Conservation (phyloP, 1,140 invertebrate genomes). For the Drosophila mauritiana region DNA sequence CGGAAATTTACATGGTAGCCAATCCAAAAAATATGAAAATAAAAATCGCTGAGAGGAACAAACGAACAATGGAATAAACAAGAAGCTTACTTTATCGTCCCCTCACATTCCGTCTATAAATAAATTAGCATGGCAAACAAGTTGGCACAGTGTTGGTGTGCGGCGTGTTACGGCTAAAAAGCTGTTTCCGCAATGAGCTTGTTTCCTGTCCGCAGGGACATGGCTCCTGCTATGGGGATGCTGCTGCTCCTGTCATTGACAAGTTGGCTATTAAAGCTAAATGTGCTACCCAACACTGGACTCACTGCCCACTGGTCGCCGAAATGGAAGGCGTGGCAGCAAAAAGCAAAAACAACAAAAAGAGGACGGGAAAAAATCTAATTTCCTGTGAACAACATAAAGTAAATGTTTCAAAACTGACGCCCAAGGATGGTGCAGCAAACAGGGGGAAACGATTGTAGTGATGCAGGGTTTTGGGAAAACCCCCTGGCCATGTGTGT, state of each 20-base stretch:
- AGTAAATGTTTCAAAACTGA: slow-evolving; percentile 83
- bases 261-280: slow-evolving; percentile 75
- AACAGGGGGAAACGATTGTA: background rate
- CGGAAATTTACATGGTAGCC: slow-evolving; percentile 74
- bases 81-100: slow-evolving; percentile 24
- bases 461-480: background rate
- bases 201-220: slow-evolving; percentile 80
- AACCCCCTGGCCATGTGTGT: slow-evolving; percentile 19
- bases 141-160: slow-evolving; percentile 50
- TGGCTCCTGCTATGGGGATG: slow-evolving; percentile 25
- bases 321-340: slow-evolving; percentile 35
- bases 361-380: slow-evolving; percentile 65
- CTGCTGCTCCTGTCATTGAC: slow-evolving; percentile 67
- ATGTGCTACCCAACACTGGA: slow-evolving; percentile 64
- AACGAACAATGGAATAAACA: slow-evolving; percentile 7
- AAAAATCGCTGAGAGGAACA: background rate
- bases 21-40: slow-evolving; percentile 10
- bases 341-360: slow-evolving; percentile 11
- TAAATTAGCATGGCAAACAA: slow-evolving; percentile 82
- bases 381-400: slow-evolving; percentile 83
- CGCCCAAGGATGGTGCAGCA: slow-evolving; percentile 40
- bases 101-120: slow-evolving; percentile 68
- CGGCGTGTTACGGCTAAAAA: slow-evolving; percentile 77
- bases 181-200: slow-evolving; percentile 83
- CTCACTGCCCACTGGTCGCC: slow-evolving; percentile 7